Conservation (phyloP, 2,888 invertebrate genomes). For the Acholoe squamosa region DNA sequence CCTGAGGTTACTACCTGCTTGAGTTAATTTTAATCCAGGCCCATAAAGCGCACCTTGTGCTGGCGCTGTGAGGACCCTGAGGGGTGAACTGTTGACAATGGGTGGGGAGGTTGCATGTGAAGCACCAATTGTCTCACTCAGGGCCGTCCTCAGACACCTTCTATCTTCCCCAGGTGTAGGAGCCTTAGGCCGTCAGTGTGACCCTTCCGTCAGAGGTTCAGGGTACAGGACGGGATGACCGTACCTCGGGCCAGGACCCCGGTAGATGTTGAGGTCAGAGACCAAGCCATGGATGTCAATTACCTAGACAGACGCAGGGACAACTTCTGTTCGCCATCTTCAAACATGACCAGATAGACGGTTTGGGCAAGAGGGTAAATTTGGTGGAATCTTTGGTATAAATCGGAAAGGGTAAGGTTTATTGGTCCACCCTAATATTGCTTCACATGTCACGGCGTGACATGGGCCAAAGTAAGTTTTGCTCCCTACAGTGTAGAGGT, state of each 20-base stretch:
- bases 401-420: background rate
- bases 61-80: background rate
- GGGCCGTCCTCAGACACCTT: background rate
- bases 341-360: background rate
- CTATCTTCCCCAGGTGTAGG: conserved; percentile 40
- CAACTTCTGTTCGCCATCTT: background rate
- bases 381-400: background rate
- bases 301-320: background rate
- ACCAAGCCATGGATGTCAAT: conserved; percentile 11
- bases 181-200: background rate
- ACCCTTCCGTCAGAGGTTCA: conserved; percentile 16
- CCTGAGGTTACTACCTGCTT: conserved; percentile 12
- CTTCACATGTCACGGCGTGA: background rate
- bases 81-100: conserved; percentile 23
- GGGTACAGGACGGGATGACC: background rate
- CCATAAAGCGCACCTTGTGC: conserved; percentile 11
- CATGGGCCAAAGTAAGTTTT: background rate
- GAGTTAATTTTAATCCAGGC: conserved; percentile 10
- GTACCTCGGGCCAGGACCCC: background rate
- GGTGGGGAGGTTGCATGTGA: conserved; percentile 45
- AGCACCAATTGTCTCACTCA: conserved; percentile 46
- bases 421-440: background rate
- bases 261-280: background rate
- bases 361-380: background rate
- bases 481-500: too few relatives aligned